Base-by-base conservation (phyloP, 1,140 invertebrate species). In the Yoshiicerus persimilis region DNA sequence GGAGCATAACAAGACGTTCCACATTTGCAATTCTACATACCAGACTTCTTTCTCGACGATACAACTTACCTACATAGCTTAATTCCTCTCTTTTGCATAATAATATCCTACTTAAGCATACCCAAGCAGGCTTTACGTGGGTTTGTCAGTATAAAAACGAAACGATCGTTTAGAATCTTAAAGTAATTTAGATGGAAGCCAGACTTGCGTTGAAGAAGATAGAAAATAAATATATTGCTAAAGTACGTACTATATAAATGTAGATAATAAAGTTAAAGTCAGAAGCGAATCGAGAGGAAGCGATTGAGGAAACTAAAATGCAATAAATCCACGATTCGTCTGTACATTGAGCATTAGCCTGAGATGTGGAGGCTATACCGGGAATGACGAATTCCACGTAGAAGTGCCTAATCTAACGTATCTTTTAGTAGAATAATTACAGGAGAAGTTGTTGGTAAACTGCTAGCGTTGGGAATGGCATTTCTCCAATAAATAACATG, bases 401-500 rank as follows among this genome's bases (percentile, higher is more conserved):
- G 20, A 34, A 80, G 4, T 56, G 47, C 47, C 47, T 56, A 56
- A 56, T 70, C 23, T 70, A 70, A 70, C 47, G 64, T 70, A 30
- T 70, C 64, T 70, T 70, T 70, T 70, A 70, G 20, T n/a, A 25
- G 23, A 27, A 70, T 30, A 30, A 70, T 70, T 70, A 70, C 30
- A 34, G 75, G 16, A 80, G 75, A 80, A 23, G 32, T 80, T 80
- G 75, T 80, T 80, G 75, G 75, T 80, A 80, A 80, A 80, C 75
- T 80, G 75, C 75, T 34, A 16, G 32, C 75, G 16, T 38, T 80
- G 20, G 75, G 75, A 80, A 80, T 86, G 85, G 85, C 85, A 86
- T 64, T 38, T 77, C 23, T 80, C 86, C 86, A 87, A 87, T 87
- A 80, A 87, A 87, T 77, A 87, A 77, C 32, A 16, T 70, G 4